These are phyloP conservation scores for Colletes collaris DNA, from an alignment of 2,888 invertebrate genomes.

Conservation along the genomic window DNA sequence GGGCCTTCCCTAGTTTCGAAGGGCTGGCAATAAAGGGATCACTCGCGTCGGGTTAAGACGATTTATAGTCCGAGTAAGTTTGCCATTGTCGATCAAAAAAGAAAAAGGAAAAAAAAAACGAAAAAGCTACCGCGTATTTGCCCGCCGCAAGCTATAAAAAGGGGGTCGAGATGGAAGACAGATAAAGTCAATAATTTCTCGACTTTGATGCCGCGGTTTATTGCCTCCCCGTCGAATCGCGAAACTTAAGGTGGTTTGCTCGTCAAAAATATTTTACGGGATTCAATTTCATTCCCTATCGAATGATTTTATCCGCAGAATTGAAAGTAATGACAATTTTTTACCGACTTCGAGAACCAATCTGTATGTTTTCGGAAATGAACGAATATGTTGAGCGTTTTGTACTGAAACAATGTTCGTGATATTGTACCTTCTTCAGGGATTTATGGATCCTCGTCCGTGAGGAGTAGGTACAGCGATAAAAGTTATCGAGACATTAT, in stretches of 20 bases:
- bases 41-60: conserved; percentile 52
- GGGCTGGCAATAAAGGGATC: conserved; percentile 59
- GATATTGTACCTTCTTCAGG: not conserved
- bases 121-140: conserved; percentile 41
- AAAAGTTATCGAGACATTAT: not conserved
- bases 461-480: no score
- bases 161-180: conserved; percentile 10
- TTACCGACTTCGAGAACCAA: no score
- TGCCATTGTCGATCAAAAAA: conserved; percentile 47
- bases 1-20: conserved; percentile 41
- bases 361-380: no score
- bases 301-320: no score
- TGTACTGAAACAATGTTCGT: not conserved
- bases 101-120: not conserved
- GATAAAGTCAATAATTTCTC: conserved; percentile 51
- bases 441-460: not conserved
- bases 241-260: not conserved
- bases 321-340: no score
- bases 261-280: no score
- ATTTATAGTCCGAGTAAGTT: conserved; percentile 60
- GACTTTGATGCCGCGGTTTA: conserved; percentile 45
- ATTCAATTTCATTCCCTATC: not conserved
- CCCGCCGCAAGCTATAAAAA: conserved; percentile 21
- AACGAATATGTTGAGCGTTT: no score
- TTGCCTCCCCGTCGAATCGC: conserved; percentile 38